A percentile compares a stretch with the other conserved stretches of the same genome.
Conservation (phyloP, 92 coral and sea anemone species). For the Epizoanthus rinbou region DNA sequence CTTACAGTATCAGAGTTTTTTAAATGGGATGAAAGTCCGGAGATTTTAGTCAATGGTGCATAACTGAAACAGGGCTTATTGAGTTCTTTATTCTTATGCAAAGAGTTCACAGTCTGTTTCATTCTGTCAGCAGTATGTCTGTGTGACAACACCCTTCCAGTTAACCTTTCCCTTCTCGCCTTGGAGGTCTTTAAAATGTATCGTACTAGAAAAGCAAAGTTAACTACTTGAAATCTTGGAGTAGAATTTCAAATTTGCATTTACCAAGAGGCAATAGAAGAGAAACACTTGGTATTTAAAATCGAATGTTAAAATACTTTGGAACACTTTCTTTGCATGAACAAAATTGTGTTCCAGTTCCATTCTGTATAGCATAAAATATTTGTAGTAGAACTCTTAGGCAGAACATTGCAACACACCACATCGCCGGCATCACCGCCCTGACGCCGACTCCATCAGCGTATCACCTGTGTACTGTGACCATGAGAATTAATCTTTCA, state of each 20-base stretch:
- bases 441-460: neutral
- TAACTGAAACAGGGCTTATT: neutral
- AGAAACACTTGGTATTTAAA: neutral
- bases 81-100: neutral
- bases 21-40: neutral
- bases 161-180: no score
- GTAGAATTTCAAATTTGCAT: no score
- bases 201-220: neutral
- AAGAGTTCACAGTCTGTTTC: neutral
- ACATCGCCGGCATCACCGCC: neutral
- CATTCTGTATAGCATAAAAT: neutral
- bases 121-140: neutral
- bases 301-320: neutral
- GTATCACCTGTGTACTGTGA: neutral
- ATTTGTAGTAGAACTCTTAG: neutral
- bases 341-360: neutral
- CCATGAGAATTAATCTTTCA: neutral
- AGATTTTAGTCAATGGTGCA: constrained; percentile 12
- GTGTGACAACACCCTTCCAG: neutral
- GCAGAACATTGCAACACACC: constrained; percentile 5
- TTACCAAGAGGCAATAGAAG: neutral
- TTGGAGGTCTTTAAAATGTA: neutral
- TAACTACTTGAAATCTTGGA: neutral
- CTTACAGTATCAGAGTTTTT: neutral
- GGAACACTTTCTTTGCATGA: neutral